Percentiles rank a stretch among this genome's conserved stretches.
Conservation (phyloP, 2,888 invertebrate genomes). For the Anthophora plumipes region DNA sequence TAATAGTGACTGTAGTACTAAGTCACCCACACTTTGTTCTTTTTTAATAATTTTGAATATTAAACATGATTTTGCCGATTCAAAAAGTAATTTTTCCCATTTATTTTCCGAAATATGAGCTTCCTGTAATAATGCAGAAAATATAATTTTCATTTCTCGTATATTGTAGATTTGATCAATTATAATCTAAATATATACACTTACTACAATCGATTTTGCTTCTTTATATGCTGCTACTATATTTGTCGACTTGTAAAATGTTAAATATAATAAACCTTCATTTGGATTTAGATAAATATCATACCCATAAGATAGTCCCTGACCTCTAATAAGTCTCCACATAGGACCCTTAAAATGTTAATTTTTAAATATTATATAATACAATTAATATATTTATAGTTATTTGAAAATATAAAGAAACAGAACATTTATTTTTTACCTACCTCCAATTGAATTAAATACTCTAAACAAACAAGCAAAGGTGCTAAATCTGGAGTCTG, state of each 20-base stretch:
- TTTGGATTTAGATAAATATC: slow-evolving; percentile 87
- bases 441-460: slow-evolving; percentile 94
- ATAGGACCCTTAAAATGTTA: slow-evolving; percentile 89
- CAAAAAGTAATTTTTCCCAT: slow-evolving; percentile 91
- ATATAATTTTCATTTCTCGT: neutral
- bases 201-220: slow-evolving; percentile 90
- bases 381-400: slow-evolving; percentile 31
- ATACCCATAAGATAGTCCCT: slow-evolving; percentile 94
- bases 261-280: slow-evolving; percentile 90
- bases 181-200: slow-evolving; percentile 65
- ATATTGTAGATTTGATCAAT: neutral
- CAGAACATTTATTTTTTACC: slow-evolving; percentile 40
- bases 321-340: slow-evolving; percentile 94
- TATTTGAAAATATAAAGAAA: slow-evolving; percentile 1
- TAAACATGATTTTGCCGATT: slow-evolving; percentile 94
- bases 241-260: slow-evolving; percentile 92
- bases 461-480: slow-evolving; percentile 92
- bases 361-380: neutral
- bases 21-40: slow-evolving; percentile 91
- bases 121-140: slow-evolving; percentile 84
- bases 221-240: slow-evolving; percentile 92
- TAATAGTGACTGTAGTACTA: slow-evolving; percentile 90
- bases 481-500: slow-evolving; percentile 89
- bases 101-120: slow-evolving; percentile 87
- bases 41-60: slow-evolving; percentile 93